Conservation (phyloP, 2,888 invertebrate species). For the Bursaphelenchus okinawaensis region DNA sequence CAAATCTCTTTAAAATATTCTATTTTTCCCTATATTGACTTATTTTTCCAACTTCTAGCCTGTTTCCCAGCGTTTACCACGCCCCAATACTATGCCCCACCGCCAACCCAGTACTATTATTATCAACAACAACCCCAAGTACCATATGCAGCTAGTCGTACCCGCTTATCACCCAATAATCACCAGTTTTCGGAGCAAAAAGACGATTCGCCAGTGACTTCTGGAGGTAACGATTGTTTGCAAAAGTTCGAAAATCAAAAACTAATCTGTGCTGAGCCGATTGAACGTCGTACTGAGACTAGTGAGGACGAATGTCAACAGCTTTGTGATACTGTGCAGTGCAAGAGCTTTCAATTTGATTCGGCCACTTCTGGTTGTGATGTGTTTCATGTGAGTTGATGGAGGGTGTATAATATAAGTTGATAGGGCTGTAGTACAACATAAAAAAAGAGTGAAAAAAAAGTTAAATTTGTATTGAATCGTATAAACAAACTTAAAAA, state of each 20-base stretch:
- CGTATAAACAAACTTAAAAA: too few relatives aligned
- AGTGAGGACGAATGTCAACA: constrained; percentile 27
- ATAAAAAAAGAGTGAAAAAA: too few relatives aligned
- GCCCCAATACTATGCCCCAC: neutral
- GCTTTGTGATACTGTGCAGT: constrained; percentile 10
- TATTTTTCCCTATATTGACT: neutral
- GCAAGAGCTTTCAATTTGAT: constrained; percentile 28
- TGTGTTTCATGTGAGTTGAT: constrained; percentile 21
- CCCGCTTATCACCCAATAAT: constrained; percentile 15
- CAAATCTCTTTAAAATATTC: too few relatives aligned
- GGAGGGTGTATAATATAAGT: neutral
- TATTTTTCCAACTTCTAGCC: neutral
- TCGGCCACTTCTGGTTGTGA: constrained; percentile 18
- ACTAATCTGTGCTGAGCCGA: constrained; percentile 25
- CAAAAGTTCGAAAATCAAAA: constrained; percentile 21
- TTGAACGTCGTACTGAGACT: constrained; percentile 25
- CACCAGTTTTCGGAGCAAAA: constrained; percentile 13
- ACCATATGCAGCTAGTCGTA: constrained; percentile 15
- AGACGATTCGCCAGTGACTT: neutral
- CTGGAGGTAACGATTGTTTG: neutral
- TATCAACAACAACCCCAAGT: neutral
- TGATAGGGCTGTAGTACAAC: too few relatives aligned
- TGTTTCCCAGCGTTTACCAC: neutral
- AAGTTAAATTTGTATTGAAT: too few relatives aligned
- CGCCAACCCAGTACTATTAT: neutral